A percentile compares a stretch with the other conserved stretches of the same genome.
Conservation (phyloP, 2,888 invertebrate species). For the Drosophila nigritarsus region DNA sequence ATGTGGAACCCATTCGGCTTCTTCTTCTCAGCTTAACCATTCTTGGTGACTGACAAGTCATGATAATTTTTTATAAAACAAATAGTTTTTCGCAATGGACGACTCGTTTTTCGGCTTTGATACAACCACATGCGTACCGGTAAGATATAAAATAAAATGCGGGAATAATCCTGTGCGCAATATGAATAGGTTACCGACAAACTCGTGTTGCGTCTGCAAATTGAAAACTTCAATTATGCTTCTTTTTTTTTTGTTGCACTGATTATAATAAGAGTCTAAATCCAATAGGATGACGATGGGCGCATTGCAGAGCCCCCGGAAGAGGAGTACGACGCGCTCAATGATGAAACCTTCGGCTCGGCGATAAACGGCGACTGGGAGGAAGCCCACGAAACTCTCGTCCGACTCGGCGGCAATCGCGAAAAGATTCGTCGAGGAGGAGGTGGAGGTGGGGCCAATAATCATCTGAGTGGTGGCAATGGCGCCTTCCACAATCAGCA, state of each 20-base stretch:
- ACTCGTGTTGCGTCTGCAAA: constrained; percentile 4
- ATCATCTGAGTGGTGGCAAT: constrained; percentile 25
- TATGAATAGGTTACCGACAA: not conserved
- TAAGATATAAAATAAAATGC: constrained; percentile 85
- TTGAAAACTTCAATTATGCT: constrained; percentile 42
- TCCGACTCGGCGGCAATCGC: constrained; percentile 84
- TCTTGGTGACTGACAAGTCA: constrained; percentile 88
- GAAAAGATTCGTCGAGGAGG: constrained; percentile 54
- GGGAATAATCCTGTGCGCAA: not conserved
- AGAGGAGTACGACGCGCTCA: constrained; percentile 95
- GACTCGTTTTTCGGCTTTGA: constrained; percentile 95
- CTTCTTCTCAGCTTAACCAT: constrained; percentile 55
- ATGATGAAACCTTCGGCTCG: constrained; percentile 96
- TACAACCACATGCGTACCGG: constrained; percentile 88
- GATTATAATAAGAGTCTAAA: not conserved
- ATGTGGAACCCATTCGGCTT: constrained; percentile 52
- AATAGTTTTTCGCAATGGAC: constrained; percentile 89
- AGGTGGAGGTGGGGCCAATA: constrained; percentile 13
- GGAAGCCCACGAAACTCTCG: constrained; percentile 89
- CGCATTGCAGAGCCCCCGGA: constrained; percentile 89
- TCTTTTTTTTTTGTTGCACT: constrained; percentile 16
- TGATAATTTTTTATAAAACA: constrained; percentile 88
- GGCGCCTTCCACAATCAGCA: constrained; percentile 37
- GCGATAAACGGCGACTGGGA: constrained; percentile 91
- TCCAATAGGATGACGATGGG: constrained; percentile 82